These are phyloP conservation scores for Lepidurus couesii DNA, from an alignment of 1,140 invertebrate genomes.

Conservation along the genomic window DNA sequence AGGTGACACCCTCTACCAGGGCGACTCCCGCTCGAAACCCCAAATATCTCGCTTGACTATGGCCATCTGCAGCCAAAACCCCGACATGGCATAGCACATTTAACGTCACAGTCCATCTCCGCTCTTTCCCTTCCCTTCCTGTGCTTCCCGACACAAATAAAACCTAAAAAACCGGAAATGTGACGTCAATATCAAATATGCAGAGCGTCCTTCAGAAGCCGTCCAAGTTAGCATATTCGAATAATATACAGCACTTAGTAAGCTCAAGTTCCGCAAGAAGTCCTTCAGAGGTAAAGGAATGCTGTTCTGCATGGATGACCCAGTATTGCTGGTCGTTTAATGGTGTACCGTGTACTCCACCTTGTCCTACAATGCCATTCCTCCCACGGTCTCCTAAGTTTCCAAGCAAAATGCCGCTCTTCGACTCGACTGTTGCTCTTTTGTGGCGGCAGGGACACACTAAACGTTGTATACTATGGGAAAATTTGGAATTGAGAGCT, in stretches of 20 bases:
- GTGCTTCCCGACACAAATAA: neutral
- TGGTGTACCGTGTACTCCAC: neutral
- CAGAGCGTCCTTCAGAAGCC: neutral
- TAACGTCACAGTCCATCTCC: neutral
- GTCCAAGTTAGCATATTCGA: neutral
- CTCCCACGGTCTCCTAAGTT: neutral
- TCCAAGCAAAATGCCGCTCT: conserved; percentile 8
- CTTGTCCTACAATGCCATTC: neutral
- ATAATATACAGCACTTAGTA: neutral
- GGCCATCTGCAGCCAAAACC: conserved; percentile 1
- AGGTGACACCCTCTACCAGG: neutral
- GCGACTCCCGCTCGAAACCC: neutral
- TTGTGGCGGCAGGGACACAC: neutral
- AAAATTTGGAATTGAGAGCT: neutral
- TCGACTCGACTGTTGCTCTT: neutral
- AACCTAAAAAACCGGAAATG: neutral
- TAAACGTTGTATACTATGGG: neutral
- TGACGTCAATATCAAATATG: neutral
- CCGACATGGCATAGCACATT: neutral
- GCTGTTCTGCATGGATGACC: neutral
- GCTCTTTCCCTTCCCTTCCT: neutral
- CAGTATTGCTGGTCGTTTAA: neutral
- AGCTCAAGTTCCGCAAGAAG: neutral
- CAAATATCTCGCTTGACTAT: neutral
- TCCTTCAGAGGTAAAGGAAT: neutral